A percentile compares a stretch with the other conserved stretches of the same genome.
Conservation (phyloP, 2,113 vertebrate species). For the Herpetotheres cachinnans region DNA sequence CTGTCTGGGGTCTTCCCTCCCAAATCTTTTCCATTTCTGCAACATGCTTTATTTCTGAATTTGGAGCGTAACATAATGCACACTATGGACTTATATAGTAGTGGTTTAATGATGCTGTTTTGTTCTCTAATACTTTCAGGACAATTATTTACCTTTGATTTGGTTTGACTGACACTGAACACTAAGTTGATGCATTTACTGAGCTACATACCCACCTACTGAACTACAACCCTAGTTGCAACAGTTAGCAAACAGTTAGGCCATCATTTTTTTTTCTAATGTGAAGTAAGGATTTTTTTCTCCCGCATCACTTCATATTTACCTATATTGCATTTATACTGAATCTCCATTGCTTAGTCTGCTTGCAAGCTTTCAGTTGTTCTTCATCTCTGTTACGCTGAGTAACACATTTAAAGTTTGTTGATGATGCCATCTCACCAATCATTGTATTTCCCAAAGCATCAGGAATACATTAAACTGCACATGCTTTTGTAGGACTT, state of each 20-base stretch:
- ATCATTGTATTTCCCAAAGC: background rate
- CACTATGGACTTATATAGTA: rapidly evolving
- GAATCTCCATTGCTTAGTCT: background rate
- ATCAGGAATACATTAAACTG: background rate
- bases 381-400: background rate
- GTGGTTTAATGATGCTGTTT: background rate
- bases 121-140: background rate
- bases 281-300: too few species aligned
- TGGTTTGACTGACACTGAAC: background rate
- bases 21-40: background rate
- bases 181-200: background rate
- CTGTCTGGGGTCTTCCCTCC: background rate
- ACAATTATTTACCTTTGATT: background rate
- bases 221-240: background rate
- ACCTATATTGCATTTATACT: background rate
- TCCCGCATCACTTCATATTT: background rate
- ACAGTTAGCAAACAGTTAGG: background rate
- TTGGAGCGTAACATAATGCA: background rate
- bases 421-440: background rate
- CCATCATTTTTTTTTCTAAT: background rate
- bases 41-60: background rate
- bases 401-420: background rate
- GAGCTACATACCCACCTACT: background rate
- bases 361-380: background rate
- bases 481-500: background rate